A percentile compares a stretch with the other conserved stretches of the same genome.
phyloP scores from a whole-genome alignment of 2,797 vertebrate genomes.

The Muscicapa striata region DNA sequence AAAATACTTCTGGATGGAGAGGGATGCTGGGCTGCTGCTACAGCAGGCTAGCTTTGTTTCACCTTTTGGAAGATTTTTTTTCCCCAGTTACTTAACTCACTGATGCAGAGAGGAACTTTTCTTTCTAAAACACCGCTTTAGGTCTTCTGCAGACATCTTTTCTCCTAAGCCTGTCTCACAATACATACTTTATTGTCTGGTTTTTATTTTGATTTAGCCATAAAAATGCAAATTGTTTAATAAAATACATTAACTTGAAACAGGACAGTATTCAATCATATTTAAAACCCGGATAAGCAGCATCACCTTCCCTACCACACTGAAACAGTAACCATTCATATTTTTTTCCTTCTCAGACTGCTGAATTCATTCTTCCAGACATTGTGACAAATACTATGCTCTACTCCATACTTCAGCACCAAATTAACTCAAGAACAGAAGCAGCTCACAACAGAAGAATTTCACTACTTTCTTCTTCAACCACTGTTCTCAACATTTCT shows the following conservation, averaged over 20 bases:
- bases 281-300: not conserved
- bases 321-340: not conserved
- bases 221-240: not conserved
- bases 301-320: not conserved
- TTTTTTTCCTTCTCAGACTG: not conserved
- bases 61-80: not conserved
- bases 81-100: not conserved
- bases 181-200: not conserved
- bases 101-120: not conserved
- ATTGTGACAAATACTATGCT: not conserved
- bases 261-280: not conserved
- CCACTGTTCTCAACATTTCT: not conserved
- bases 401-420: not conserved
- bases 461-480: not conserved
- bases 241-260: not conserved
- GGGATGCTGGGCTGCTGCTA: not conserved
- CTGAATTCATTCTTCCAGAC: not conserved
- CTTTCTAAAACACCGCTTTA: not conserved
- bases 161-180: not conserved
- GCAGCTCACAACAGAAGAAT: not conserved
- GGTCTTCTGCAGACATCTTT: not conserved
- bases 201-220: not conserved
- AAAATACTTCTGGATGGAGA: not conserved
- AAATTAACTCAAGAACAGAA: not conserved
- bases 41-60: not conserved